Conservation (phyloP, 2,888 invertebrate genomes). For the Caenorhabditis zanzibari region DNA sequence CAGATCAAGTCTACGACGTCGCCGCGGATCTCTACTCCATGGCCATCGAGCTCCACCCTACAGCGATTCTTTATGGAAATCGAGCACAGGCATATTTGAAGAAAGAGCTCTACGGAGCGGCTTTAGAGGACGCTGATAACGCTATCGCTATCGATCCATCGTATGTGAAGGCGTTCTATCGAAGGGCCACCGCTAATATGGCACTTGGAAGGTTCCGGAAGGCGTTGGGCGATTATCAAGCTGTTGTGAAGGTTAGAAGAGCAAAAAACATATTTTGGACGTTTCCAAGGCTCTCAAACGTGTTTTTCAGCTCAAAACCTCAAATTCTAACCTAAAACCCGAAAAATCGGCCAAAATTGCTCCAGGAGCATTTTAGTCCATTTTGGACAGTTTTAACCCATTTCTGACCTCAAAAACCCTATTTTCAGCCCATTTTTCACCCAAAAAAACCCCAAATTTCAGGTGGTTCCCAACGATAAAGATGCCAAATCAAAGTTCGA, state of each 20-base stretch:
- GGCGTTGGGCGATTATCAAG: conserved; percentile 97
- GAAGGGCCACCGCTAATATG: conserved; percentile 97
- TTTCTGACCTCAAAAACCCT: neutral
- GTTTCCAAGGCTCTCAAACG: neutral
- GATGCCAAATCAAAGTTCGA: conserved; percentile 94
- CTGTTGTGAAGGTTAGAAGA: conserved; percentile 86
- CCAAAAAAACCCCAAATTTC: neutral
- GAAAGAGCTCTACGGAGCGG: conserved; percentile 96
- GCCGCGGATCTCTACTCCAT: conserved; percentile 92
- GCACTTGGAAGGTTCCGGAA: conserved; percentile 97
- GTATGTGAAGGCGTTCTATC: conserved; percentile 97
- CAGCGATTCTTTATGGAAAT: conserved; percentile 93
- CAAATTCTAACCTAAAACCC: neutral
- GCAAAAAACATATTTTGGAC: conserved; percentile 1
- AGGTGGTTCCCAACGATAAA: conserved; percentile 93
- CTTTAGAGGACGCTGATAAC: conserved; percentile 93
- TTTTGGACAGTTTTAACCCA: neutral
- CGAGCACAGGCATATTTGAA: conserved; percentile 95
- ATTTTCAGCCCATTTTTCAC: neutral
- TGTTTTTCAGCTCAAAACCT: neutral
- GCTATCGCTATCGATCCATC: conserved; percentile 92
- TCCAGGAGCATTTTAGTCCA: neutral
- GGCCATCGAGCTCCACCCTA: conserved; percentile 92
- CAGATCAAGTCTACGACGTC: conserved; percentile 93
- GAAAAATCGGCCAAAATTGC: neutral